These are phyloP conservation scores for Dastarcus helophoroides DNA, from an alignment of 2,888 invertebrate species.

Conservation along the genomic window DNA sequence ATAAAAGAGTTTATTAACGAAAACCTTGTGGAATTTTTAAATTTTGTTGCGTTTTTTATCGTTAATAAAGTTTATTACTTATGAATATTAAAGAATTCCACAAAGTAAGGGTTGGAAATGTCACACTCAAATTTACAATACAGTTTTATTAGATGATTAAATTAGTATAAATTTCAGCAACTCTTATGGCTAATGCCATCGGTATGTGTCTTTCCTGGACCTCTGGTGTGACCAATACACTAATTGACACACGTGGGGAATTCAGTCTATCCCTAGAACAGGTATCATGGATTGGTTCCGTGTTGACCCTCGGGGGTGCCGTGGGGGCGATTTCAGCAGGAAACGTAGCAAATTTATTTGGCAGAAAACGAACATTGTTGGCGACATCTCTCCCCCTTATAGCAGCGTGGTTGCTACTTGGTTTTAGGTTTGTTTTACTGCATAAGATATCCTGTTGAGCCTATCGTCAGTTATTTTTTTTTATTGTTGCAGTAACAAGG, in stretches of 20 bases:
- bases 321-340: constrained; percentile 47
- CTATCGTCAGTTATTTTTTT: too few relatives aligned
- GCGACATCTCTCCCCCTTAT: constrained; percentile 43
- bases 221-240: constrained; percentile 41
- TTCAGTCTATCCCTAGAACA: constrained; percentile 26
- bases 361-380: constrained; percentile 44
- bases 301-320: constrained; percentile 45
- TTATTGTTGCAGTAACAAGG: background rate
- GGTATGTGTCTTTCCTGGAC: constrained; percentile 50
- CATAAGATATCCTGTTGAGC: too few relatives aligned
- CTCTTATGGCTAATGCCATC: constrained; percentile 44
- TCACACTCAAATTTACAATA: too few relatives aligned
- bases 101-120: too few relatives aligned
- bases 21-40: too few relatives aligned
- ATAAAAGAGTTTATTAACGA: too few relatives aligned
- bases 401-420: constrained; percentile 45
- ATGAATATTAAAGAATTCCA: too few relatives aligned
- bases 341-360: constrained; percentile 42
- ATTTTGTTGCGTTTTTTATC: too few relatives aligned
- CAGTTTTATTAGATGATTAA: too few relatives aligned
- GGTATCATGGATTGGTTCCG: constrained; percentile 45
- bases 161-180: too few relatives aligned
- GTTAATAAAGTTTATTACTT: too few relatives aligned
- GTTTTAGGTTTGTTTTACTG: constrained; percentile 40
- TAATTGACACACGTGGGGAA: constrained; percentile 24